phyloP scores from a whole-genome alignment of 2,797 vertebrate genomes.

The Enteromius treurensis region DNA sequence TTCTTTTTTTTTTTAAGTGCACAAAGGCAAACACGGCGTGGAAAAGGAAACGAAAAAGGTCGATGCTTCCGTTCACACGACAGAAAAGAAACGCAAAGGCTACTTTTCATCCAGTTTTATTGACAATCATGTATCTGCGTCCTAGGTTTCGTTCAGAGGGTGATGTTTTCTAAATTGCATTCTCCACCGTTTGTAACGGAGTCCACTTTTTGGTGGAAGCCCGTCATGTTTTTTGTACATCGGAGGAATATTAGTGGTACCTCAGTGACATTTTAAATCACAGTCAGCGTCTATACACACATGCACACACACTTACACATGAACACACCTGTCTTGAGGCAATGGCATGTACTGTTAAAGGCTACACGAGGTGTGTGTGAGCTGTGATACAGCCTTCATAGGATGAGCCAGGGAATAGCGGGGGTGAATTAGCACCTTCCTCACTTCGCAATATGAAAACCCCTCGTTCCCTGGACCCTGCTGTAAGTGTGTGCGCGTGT shows the following conservation, averaged over 20 bases:
- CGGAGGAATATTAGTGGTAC: slow-evolving; percentile 54
- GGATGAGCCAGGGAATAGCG: slow-evolving; percentile 31
- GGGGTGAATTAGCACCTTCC: slow-evolving; percentile 47
- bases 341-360: slow-evolving; percentile 56
- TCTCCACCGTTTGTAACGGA: slow-evolving; percentile 41
- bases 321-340: slow-evolving; percentile 27
- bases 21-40: slow-evolving; percentile 29
- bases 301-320: slow-evolving; percentile 22
- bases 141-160: slow-evolving; percentile 52
- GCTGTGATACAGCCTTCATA: slow-evolving; percentile 23
- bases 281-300: slow-evolving; percentile 38
- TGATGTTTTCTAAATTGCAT: slow-evolving; percentile 43
- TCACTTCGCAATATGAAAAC: slow-evolving; percentile 50
- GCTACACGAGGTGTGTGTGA: slow-evolving; percentile 52
- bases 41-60: slow-evolving; percentile 38
- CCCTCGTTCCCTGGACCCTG: slow-evolving; percentile 23
- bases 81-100: slow-evolving; percentile 60
- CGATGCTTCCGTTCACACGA: slow-evolving; percentile 52
- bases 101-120: slow-evolving; percentile 68
- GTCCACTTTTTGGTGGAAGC: slow-evolving; percentile 55
- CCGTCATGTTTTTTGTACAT: slow-evolving; percentile 38
- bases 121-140: slow-evolving; percentile 77
- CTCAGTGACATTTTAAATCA: slow-evolving; percentile 47
- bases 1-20: slow-evolving; percentile 72
- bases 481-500: slow-evolving; percentile 30